phyloP scores from a whole-genome alignment of 2,888 invertebrate species.

The Mamestra brassicae region DNA sequence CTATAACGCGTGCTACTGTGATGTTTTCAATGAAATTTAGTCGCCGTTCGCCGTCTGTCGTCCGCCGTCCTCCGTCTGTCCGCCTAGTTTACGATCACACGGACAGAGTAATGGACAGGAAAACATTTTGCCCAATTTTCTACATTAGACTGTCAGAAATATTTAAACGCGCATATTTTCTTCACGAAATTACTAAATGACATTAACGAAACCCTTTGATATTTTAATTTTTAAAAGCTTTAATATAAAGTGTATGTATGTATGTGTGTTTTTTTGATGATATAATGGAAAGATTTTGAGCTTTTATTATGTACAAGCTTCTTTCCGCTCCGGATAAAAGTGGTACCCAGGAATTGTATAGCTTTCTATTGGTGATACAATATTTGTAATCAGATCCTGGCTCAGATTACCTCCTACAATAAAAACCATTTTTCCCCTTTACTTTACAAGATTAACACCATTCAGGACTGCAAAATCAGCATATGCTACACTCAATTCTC shows the following conservation, averaged over 20 bases:
- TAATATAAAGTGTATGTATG: slow-evolving; percentile 20
- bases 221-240: slow-evolving; percentile 41
- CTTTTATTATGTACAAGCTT: too few relatives aligned
- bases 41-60: slow-evolving; percentile 8
- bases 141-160: slow-evolving; percentile 58
- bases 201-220: slow-evolving; percentile 58
- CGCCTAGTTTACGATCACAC: slow-evolving; percentile 54
- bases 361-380: too few relatives aligned
- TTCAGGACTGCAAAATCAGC: too few relatives aligned
- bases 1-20: slow-evolving; percentile 47
- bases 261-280: slow-evolving; percentile 23
- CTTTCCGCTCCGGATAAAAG: too few relatives aligned
- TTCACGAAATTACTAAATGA: slow-evolving; percentile 51
- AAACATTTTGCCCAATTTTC: slow-evolving; percentile 64
- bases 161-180: slow-evolving; percentile 56
- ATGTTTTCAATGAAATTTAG: slow-evolving; percentile 60
- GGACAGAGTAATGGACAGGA: slow-evolving; percentile 63
- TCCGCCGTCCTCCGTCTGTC: slow-evolving; percentile 21
- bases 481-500: neutral
- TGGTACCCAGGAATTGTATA: too few relatives aligned
- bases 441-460: too few relatives aligned
- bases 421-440: too few relatives aligned
- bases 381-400: too few relatives aligned
- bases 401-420: too few relatives aligned
- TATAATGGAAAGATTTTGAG: slow-evolving; percentile 1